Base-by-base conservation (phyloP, 2,888 invertebrate species). In the Zygothrica quintamaculata region DNA sequence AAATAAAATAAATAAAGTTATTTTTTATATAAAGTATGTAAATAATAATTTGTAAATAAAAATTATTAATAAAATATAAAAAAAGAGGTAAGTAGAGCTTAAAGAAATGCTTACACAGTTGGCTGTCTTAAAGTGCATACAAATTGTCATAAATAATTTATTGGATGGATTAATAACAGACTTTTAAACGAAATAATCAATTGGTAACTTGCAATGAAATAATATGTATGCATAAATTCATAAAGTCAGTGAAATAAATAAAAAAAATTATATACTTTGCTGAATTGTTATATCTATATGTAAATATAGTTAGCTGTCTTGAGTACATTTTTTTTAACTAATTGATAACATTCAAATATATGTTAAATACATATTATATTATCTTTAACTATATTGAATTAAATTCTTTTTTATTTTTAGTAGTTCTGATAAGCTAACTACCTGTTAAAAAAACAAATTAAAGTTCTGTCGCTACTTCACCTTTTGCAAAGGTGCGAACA, bases 401-500 rank as follows among this genome's bases (percentile, higher is more conserved):
- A 9, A 11, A 42, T 25, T 11, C 34, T 50, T 25, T n/a, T n/a
- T n/a, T n/a, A n/a, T n/a, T 22, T 15, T 34, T 40, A n/a, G 7
- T 48, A 64, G 33, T 11, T 46, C 18, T 22, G n/a, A 71, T 44
- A 51, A 40, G 29, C 51, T 65, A 71, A 43, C 46, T 65, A 50
- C 50, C 15, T 50, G 31, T 9, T 67, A 46, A 26, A 40, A 40
- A 36, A 44, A n/a, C n/a, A n/a, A n/a, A n/a, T n/a, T 22, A 6
- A 52, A 62, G 36, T 39, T 51, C 39, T 13, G 22, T 48, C 44
- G 55, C 51, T 46, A 37, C 56, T 57, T 62, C 66, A 65, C 71
- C 69, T 75, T 75, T 78, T 65, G 33, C 9, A 76, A 78, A 78
- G 65, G 59, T 52, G 46, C 61, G 74, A 79, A 78, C 76, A 76